Evolutionary conservation across 1,140 invertebrate genomes (phyloP).

Genomic region (Phymastichus coffea): DNA sequence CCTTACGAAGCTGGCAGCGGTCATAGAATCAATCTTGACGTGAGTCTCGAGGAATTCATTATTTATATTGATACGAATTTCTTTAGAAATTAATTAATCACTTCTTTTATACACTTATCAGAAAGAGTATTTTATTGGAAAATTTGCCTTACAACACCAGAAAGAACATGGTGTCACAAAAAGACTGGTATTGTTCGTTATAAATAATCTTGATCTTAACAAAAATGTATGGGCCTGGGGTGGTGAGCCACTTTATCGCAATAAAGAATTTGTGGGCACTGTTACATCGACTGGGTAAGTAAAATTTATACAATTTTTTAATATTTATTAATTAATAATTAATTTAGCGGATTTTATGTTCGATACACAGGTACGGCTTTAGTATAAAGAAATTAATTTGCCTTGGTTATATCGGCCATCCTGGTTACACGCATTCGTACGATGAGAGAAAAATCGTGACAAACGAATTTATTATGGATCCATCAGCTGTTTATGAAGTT

Average conservation of each 20-base stretch:
- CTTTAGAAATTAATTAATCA: background rate
- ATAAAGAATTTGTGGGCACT: constrained; percentile 70
- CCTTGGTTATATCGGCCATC: constrained; percentile 65
- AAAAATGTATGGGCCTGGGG: constrained; percentile 80
- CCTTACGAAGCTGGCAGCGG: constrained; percentile 76
- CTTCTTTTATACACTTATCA: constrained; percentile 32
- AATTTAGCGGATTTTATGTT: too few relatives aligned
- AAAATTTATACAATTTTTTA: background rate
- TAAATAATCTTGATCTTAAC: constrained; percentile 73
- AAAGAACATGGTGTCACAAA: constrained; percentile 69
- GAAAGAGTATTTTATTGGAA: constrained; percentile 74
- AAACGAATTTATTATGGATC: constrained; percentile 64
- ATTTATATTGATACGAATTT: background rate
- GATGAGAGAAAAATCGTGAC: constrained; percentile 52
- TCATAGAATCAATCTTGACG: constrained; percentile 72
- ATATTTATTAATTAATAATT: background rate
- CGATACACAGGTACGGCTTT: constrained; percentile 64
- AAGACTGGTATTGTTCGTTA: constrained; percentile 70
- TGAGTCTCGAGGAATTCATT: constrained; percentile 32
- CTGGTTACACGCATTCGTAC: constrained; percentile 16
- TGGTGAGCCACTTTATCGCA: constrained; percentile 74
- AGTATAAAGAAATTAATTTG: constrained; percentile 64
- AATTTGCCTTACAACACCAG: constrained; percentile 69
- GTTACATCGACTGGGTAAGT: constrained; percentile 76
- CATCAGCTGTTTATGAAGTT: constrained; percentile 64